Base-by-base conservation (phyloP, 1,140 invertebrate species). In the Ips nitidus region DNA sequence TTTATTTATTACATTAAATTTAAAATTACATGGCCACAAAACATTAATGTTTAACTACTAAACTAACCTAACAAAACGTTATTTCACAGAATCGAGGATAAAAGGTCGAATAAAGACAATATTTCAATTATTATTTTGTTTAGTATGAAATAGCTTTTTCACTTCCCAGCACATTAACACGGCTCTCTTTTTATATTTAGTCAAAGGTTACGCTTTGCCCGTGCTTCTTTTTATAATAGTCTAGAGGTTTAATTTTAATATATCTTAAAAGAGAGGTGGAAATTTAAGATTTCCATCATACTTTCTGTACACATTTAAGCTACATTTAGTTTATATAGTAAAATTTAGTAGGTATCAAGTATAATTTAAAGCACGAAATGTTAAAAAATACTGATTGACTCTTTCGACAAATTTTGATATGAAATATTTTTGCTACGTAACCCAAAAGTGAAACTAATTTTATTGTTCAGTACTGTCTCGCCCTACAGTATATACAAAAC, bases 11-110 rank as follows among this genome's bases (percentile, higher is more conserved):
- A 80, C 79, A 79, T 79, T 79, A 80, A 80, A 80, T 80, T 80
- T 80, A 79, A 80, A 80, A 79, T 80, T 79, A 80, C 79, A 80
- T 80, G 79, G 79, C 79, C 79, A 80, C 79, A 80, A 80, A 80
- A 80, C 78, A 80, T 79, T 78, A 78, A 77, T 53, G 61, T 71
- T 22, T 77, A 74, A 61, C 59, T 72, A 74, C 73, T 78, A 77
- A 75, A 74, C 75, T 78, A 77, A 74, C 70, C 74, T 75, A 76
- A 72, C 69, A 72, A 72, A 66, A 74, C 66, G 56, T 69, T 62
- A 62, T 70, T 58, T 70, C 68, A 70, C 68, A 70, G 68, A 70
- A 70, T 63, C 57, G 58, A 69, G 60, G 65, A 65, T 60, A 67
- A 63, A 71, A 70, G 62, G 55, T 73, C 22, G 40, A 64, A 66